Percentiles rank a stretch among this genome's conserved stretches.
phyloP scores from a whole-genome alignment of 2,113 vertebrate species.

The Carlito syrichta region DNA sequence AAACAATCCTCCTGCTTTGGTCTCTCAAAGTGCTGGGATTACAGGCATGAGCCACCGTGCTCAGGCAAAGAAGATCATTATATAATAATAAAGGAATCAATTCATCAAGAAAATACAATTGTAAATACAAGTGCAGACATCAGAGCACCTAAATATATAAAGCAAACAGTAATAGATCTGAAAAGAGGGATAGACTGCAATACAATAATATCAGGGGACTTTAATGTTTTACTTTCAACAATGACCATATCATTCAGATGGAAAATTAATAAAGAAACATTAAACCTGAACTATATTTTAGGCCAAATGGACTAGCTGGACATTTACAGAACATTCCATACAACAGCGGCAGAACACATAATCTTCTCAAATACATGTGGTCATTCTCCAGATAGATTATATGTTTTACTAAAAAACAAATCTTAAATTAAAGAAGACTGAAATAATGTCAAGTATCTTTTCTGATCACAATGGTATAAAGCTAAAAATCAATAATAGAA shows the following conservation, averaged over 20 bases:
- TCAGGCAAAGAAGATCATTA: background rate
- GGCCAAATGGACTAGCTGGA: background rate
- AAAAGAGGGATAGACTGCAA: background rate
- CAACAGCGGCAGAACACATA: background rate
- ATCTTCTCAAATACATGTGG: background rate
- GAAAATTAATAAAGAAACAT: background rate
- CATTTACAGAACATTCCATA: background rate
- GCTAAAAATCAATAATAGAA: background rate
- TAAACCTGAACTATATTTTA: background rate
- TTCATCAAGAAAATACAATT: background rate
- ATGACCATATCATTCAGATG: background rate
- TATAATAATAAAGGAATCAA: background rate
- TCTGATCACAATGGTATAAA: background rate
- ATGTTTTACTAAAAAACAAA: background rate
- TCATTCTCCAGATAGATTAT: background rate
- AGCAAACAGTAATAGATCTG: background rate
- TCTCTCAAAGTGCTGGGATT: no score
- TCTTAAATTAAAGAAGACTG: background rate
- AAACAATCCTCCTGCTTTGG: no score
- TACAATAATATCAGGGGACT: background rate
- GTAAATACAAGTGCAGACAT: background rate
- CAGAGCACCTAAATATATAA: background rate
- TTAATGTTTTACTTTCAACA: background rate
- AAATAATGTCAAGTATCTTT: background rate
- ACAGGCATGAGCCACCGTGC: no score